Evolutionary conservation across 2,113 vertebrate species (phyloP).

Genomic region (Cynoglossus semilaevis): DNA sequence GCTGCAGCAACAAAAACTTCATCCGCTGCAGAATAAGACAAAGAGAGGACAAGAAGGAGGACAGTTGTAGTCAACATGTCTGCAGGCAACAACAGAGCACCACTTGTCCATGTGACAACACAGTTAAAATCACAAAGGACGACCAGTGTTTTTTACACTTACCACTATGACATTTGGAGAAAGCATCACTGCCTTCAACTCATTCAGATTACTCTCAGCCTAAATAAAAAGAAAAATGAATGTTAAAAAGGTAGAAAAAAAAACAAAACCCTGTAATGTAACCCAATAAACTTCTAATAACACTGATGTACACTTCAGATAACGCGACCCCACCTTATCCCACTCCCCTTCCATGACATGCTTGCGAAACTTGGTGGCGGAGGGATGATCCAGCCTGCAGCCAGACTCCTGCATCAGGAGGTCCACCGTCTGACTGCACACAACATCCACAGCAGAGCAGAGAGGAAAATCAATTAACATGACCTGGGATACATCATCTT

Average conservation of each 20-base stretch:
- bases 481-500: background rate
- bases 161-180: slow-evolving; percentile 96
- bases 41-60: background rate
- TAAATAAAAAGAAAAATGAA: slow-evolving; percentile 74
- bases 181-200: slow-evolving; percentile 96
- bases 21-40: slow-evolving; percentile 81
- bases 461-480: slow-evolving; percentile 3
- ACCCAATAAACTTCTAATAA: background rate
- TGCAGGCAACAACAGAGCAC: background rate
- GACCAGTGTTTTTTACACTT: slow-evolving; percentile 63
- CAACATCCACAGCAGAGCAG: background rate
- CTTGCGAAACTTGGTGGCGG: slow-evolving; percentile 96
- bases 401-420: slow-evolving; percentile 98
- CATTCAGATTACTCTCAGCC: slow-evolving; percentile 98
- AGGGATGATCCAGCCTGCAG: slow-evolving; percentile 95
- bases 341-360: slow-evolving; percentile 98
- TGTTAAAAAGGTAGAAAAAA: slow-evolving; percentile 2
- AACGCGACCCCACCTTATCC: slow-evolving; percentile 87
- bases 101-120: too few relatives aligned
- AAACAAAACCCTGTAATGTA: background rate
- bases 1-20: slow-evolving; percentile 98
- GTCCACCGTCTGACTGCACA: slow-evolving; percentile 93
- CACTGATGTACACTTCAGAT: background rate
- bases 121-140: background rate
- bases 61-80: background rate